Conservation (phyloP, 2,888 invertebrate species). For the Resseliella maxima region DNA sequence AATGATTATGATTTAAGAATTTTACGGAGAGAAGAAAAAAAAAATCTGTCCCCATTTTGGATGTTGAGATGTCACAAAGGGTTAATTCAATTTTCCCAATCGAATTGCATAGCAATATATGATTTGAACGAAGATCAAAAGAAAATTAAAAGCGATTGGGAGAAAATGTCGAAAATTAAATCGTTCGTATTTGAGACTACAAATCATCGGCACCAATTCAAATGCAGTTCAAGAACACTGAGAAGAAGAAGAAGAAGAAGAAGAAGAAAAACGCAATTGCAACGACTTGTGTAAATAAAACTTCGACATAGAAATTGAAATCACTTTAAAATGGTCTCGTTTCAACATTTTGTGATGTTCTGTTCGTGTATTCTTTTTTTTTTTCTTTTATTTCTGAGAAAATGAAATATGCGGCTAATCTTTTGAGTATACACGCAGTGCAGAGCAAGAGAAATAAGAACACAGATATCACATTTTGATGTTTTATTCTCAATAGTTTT, state of each 20-base stretch:
- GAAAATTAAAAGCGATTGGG: not conserved
- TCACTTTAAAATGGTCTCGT: not conserved
- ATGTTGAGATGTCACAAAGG: too few relatives aligned
- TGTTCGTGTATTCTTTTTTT: not conserved
- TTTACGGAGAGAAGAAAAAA: too few relatives aligned
- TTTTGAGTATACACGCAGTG: too few relatives aligned
- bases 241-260: not conserved
- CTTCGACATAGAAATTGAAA: constrained; percentile 5
- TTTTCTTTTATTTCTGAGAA: not conserved
- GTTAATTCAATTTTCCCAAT: not conserved
- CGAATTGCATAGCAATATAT: not conserved
- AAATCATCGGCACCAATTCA: not conserved
- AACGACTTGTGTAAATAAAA: not conserved
- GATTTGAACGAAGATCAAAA: not conserved
- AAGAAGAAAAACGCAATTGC: not conserved
- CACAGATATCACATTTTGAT: too few relatives aligned
- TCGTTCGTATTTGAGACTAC: constrained; percentile 7
- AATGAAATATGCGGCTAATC: not conserved
- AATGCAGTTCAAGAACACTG: not conserved
- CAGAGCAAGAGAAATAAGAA: too few relatives aligned
- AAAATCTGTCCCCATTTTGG: too few relatives aligned
- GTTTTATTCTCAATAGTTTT: too few relatives aligned
- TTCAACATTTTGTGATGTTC: not conserved
- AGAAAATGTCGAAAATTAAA: constrained; percentile 17
- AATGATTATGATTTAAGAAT: too few relatives aligned